Conservation (phyloP, 1,140 invertebrate genomes). For the Aradophagus sp. region DNA sequence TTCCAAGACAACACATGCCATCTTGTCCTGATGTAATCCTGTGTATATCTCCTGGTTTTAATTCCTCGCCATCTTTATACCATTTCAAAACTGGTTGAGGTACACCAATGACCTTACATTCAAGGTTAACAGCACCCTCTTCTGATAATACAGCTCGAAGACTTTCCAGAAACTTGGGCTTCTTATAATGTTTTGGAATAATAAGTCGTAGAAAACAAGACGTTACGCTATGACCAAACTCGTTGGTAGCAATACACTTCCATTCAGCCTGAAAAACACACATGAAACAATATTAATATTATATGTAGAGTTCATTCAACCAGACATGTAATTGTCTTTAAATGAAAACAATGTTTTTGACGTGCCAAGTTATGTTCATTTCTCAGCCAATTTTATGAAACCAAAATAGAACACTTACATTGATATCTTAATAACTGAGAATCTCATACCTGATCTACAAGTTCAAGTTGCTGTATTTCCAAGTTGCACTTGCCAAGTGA, state of each 20-base stretch:
- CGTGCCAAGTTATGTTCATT: too few relatives aligned
- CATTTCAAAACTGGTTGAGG: conserved; percentile 90
- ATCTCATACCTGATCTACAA: conserved; percentile 80
- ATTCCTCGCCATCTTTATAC: conserved; percentile 92
- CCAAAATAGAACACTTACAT: conserved; percentile 7
- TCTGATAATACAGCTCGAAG: conserved; percentile 88
- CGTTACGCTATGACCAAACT: conserved; percentile 90
- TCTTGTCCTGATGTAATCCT: conserved; percentile 91
- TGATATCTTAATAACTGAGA: neutral
- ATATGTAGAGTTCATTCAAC: too few relatives aligned
- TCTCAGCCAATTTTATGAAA: too few relatives aligned
- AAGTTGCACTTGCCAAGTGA: conserved; percentile 82
- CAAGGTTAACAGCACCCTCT: conserved; percentile 91
- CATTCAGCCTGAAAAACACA: conserved; percentile 81
- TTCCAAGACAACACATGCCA: conserved; percentile 91
- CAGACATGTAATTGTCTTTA: too few relatives aligned
- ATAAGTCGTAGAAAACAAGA: conserved; percentile 88
- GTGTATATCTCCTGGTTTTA: conserved; percentile 93
- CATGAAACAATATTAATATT: too few relatives aligned
- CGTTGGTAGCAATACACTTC: conserved; percentile 92
- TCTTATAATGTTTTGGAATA: conserved; percentile 91
- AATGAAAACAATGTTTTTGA: too few relatives aligned
- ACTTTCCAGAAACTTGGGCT: conserved; percentile 89
- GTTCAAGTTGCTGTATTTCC: conserved; percentile 83
- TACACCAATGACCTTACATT: conserved; percentile 95